Evolutionary conservation across 2,797 vertebrate species (phyloP), one percentile per base, ranked within the genome.

Genomic region (Naso thynnoides): DNA sequence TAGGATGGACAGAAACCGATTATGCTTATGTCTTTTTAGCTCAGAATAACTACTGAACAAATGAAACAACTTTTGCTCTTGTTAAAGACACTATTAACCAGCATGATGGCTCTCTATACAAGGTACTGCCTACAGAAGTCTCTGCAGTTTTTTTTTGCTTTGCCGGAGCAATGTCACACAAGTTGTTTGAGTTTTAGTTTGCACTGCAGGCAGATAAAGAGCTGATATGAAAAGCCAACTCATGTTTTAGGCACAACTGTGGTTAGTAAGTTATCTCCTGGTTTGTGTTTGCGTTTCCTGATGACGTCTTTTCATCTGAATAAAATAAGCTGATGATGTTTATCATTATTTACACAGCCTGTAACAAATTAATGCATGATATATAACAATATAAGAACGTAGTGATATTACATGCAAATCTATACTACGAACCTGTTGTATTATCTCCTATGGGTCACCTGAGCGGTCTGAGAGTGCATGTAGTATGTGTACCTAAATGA

Each of bases 181-280:
- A 64, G 53, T 57, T 64, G 52, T 26, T 45, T 14, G 16, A 49
- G 31, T 56, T 67, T 68, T 21, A 67, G 18, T 57, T 0, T 3
- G 13, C 59, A 9, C 33, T 0, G 0, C 19, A 13, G 21, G 64
- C 55, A 68, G 57, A 72, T 36, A 53, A 72, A 44, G 31, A 15
- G 44, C 54, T 3, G 24, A 73, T 64, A 70, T 19, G 26, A 76
- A 68, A 55, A 8, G 31, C 8, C 54, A 50, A 31, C 69, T 56
- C 50, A 14, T 36, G 19, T 69, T 72, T 55, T 41, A 58, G 50
- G 13, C 41, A 15, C 6, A 2, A 3, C 14, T 70, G 76, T 26
- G 64, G 64, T 54, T 49, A 11, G 14, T 8, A 50, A 33, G 33
- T 8, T 42, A 44, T 42, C 41, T 81, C 14, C 0, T 19, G 13